Percentiles rank a stretch among this genome's conserved stretches.
Evolutionary conservation across 2,113 vertebrate genomes (phyloP).

Genomic region (Lepus europaeus): DNA sequence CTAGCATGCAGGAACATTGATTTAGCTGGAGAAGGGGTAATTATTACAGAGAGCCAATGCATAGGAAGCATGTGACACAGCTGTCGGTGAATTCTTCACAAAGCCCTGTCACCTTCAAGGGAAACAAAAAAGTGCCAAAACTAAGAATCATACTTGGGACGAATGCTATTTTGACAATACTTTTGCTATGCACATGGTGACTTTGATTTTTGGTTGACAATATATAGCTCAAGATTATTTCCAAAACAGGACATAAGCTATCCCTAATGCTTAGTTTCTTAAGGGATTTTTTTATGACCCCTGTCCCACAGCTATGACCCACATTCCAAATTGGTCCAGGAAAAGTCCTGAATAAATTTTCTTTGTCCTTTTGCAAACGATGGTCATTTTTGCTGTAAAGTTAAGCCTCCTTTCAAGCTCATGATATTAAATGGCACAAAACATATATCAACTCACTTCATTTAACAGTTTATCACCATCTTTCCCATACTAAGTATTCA

Average conservation of each 20-base stretch:
- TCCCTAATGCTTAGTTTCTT: background rate
- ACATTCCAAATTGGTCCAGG: background rate
- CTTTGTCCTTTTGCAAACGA: background rate
- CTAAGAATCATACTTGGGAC: background rate
- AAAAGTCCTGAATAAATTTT: background rate
- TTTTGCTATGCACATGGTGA: background rate
- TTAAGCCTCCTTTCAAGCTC: background rate
- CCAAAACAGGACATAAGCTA: background rate
- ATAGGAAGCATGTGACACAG: background rate
- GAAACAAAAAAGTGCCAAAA: background rate
- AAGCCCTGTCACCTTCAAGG: background rate
- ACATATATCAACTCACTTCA: background rate
- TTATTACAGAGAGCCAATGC: background rate
- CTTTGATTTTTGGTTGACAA: background rate
- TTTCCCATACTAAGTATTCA: background rate
- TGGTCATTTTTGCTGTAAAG: background rate
- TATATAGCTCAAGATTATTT: background rate
- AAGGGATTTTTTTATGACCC: background rate
- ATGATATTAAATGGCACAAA: background rate
- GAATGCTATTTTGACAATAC: background rate
- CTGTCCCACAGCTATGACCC: background rate
- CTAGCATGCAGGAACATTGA: slow-evolving; percentile 45
- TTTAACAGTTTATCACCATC: background rate
- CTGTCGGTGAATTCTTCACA: background rate
- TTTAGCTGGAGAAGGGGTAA: slow-evolving; percentile 16